phyloP scores from a whole-genome alignment of 2,888 invertebrate genomes.

The Shargacucullia verbasci region DNA sequence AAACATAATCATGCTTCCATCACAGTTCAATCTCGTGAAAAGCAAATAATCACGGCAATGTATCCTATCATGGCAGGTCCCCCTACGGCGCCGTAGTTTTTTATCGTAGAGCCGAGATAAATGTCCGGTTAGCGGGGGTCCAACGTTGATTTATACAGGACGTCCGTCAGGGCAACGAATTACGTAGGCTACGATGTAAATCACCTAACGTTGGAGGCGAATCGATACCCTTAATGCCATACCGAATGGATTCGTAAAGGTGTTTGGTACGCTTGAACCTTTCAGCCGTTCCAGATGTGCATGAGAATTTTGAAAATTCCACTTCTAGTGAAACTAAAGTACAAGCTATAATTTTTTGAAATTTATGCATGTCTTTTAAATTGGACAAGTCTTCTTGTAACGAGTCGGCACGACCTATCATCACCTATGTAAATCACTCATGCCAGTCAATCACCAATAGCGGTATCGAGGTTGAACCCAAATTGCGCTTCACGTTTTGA shows the following conservation, averaged over 20 bases:
- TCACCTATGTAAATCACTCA: too few relatives aligned
- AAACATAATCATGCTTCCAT: slow-evolving; percentile 44
- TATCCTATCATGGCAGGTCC: slow-evolving; percentile 58
- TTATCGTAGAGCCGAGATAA: slow-evolving; percentile 81
- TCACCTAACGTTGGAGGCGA: slow-evolving; percentile 76
- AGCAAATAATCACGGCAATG: slow-evolving; percentile 64
- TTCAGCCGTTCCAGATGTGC: slow-evolving; percentile 4
- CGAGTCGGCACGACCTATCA: too few relatives aligned
- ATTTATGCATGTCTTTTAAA: too few relatives aligned
- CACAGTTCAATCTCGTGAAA: slow-evolving; percentile 56
- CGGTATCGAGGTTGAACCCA: too few relatives aligned
- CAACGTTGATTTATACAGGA: slow-evolving; percentile 86
- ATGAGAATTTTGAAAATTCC: neutral
- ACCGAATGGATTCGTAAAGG: slow-evolving; percentile 53
- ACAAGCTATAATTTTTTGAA: too few relatives aligned
- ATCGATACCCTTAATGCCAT: slow-evolving; percentile 78
- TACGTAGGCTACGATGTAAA: slow-evolving; percentile 85
- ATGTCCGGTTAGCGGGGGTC: slow-evolving; percentile 87
- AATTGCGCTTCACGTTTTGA: too few relatives aligned
- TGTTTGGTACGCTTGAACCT: slow-evolving; percentile 25
- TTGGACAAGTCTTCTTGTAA: too few relatives aligned
- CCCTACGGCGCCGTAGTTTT: slow-evolving; percentile 75
- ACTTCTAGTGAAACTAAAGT: too few relatives aligned
- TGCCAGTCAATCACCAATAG: too few relatives aligned
- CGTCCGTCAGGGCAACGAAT: slow-evolving; percentile 86